Evolutionary conservation across 2,113 vertebrate species (phyloP).

Genomic region (Haliaeetus leucogaster): DNA sequence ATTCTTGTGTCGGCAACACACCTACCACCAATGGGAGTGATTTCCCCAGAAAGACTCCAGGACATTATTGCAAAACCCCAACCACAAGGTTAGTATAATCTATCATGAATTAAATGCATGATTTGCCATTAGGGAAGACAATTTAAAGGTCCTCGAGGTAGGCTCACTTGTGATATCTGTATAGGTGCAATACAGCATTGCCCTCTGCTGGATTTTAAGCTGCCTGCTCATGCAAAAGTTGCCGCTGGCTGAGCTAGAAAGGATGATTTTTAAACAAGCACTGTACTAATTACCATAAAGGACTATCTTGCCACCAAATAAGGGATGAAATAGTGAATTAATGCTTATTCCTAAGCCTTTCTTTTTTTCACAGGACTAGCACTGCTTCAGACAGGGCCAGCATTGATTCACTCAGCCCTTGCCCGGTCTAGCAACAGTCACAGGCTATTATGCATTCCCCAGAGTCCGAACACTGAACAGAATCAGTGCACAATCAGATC

Average conservation of each 20-base stretch:
- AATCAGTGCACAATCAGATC: neutral
- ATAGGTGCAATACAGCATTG: conserved; percentile 61
- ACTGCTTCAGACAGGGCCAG: neutral
- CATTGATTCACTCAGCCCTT: neutral
- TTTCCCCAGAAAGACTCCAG: neutral
- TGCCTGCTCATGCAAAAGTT: neutral
- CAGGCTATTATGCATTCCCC: neutral
- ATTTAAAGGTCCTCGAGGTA: neutral
- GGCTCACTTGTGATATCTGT: neutral
- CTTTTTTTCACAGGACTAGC: neutral
- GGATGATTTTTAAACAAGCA: neutral
- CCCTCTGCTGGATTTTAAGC: conserved; percentile 58
- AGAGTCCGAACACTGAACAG: neutral
- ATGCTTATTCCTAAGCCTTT: neutral
- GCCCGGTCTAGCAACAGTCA: neutral
- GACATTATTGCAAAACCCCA: neutral
- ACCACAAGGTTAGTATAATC: neutral
- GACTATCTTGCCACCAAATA: neutral
- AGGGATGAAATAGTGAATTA: neutral
- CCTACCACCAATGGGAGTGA: neutral
- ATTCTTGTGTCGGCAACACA: neutral
- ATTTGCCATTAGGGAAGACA: conserved; percentile 5
- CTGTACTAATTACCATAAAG: neutral
- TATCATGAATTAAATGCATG: neutral
- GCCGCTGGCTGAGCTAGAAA: neutral